Evolutionary conservation across 2,888 invertebrate genomes (phyloP).

Genomic region (Liopterus haemorrhoidalis): DNA sequence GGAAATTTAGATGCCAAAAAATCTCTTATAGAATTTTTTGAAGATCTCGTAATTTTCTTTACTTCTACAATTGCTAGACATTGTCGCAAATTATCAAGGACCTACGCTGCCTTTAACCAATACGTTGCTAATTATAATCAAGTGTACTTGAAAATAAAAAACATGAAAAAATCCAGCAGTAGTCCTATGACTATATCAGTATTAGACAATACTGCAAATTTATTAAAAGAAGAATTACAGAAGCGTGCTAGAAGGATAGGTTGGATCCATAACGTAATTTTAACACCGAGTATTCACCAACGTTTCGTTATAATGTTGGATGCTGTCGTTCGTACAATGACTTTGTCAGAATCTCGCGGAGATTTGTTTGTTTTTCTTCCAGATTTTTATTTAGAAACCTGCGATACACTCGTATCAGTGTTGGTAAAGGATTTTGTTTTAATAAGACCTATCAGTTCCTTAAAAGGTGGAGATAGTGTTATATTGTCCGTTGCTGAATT

Average conservation of each 20-base stretch:
- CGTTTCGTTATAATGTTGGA: conserved; percentile 52
- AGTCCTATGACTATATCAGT: no score
- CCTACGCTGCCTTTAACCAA: no score
- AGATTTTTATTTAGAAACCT: conserved; percentile 59
- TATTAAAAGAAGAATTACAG: conserved; percentile 45
- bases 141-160: no score
- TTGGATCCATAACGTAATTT: conserved; percentile 58
- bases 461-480: background rate
- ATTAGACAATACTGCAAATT: no score
- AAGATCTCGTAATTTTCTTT: conserved; percentile 42
- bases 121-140: no score
- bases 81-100: conserved; percentile 43
- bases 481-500: conserved; percentile 6
- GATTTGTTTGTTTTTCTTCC: conserved; percentile 61
- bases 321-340: conserved; percentile 50
- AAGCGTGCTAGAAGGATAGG: conserved; percentile 60
- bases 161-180: no score
- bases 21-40: conserved; percentile 42
- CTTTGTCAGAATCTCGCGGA: conserved; percentile 51
- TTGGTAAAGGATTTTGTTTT: conserved; percentile 12
- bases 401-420: conserved; percentile 8
- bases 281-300: conserved; percentile 52
- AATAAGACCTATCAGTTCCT: background rate
- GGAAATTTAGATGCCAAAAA: conserved; percentile 37
- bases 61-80: conserved; percentile 45